These are phyloP conservation scores for Tyrannus savana DNA, from an alignment of 2,113 vertebrate genomes.

Conservation along the genomic window DNA sequence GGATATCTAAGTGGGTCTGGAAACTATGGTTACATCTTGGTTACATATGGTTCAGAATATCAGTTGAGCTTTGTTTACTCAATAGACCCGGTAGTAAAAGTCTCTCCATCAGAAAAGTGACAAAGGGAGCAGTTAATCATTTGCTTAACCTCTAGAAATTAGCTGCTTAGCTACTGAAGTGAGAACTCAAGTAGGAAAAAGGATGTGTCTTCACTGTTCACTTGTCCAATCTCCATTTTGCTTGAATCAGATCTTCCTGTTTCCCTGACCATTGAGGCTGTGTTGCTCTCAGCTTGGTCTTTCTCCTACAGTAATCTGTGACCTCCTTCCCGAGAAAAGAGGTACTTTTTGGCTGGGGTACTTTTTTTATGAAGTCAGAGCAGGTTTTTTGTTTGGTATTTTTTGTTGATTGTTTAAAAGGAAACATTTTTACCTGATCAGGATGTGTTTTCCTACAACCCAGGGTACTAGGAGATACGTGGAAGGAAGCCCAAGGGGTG, in stretches of 20 bases:
- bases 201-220: background rate
- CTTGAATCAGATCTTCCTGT: background rate
- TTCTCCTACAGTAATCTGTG: background rate
- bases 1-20: background rate
- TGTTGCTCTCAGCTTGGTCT: background rate
- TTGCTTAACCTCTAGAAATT: background rate
- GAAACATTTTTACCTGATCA: background rate
- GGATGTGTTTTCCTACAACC: background rate
- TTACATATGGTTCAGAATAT: background rate
- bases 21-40: background rate
- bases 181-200: background rate
- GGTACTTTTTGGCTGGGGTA: background rate
- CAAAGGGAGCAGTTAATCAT: background rate
- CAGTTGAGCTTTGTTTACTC: background rate
- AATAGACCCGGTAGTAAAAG: background rate
- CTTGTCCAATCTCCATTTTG: rapidly evolving
- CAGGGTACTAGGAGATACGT: rapidly evolving
- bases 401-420: background rate
- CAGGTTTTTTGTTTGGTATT: background rate
- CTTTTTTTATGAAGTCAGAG: background rate
- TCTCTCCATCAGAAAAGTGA: background rate
- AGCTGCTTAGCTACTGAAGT: background rate
- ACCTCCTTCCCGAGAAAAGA: background rate
- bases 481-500: background rate
- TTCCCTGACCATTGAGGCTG: background rate